These are phyloP conservation scores for Trachelus tabidus DNA, from an alignment of 2,888 invertebrate species.

Conservation along the genomic window DNA sequence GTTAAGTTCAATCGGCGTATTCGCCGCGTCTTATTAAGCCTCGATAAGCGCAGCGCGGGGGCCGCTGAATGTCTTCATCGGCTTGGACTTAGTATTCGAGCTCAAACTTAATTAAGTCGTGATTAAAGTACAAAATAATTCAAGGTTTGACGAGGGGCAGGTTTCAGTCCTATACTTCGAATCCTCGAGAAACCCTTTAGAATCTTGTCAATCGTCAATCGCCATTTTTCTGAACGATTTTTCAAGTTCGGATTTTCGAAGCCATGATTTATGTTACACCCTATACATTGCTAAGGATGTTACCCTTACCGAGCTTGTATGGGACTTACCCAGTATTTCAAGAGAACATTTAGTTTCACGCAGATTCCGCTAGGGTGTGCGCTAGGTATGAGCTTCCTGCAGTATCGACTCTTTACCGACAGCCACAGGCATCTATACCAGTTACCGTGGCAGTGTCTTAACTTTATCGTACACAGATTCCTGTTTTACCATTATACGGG, in stretches of 20 bases:
- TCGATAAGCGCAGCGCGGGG: conserved; percentile 26
- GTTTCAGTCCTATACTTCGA: background rate
- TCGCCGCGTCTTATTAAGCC: conserved; percentile 31
- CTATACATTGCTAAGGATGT: background rate
- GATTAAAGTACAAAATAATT: conserved; percentile 36
- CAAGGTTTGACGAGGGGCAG: background rate
- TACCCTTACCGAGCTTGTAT: background rate
- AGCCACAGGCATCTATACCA: too few species aligned
- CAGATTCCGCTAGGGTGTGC: background rate
- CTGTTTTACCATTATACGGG: too few species aligned
- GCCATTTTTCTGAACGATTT: background rate
- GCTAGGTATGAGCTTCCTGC: background rate
- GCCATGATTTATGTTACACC: background rate
- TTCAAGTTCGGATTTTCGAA: background rate
- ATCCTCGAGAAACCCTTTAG: background rate
- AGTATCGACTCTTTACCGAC: too few species aligned
- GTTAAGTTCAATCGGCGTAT: background rate
- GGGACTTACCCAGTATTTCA: background rate
- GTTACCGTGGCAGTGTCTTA: too few species aligned
- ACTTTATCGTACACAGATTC: too few species aligned
- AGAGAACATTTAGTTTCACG: background rate
- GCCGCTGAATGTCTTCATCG: conserved; percentile 37
- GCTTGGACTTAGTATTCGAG: conserved; percentile 39
- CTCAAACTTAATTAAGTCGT: conserved; percentile 41
- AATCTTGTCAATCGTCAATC: background rate